Conservation (phyloP, 2,888 invertebrate species). For the Drosophila algonquin region DNA sequence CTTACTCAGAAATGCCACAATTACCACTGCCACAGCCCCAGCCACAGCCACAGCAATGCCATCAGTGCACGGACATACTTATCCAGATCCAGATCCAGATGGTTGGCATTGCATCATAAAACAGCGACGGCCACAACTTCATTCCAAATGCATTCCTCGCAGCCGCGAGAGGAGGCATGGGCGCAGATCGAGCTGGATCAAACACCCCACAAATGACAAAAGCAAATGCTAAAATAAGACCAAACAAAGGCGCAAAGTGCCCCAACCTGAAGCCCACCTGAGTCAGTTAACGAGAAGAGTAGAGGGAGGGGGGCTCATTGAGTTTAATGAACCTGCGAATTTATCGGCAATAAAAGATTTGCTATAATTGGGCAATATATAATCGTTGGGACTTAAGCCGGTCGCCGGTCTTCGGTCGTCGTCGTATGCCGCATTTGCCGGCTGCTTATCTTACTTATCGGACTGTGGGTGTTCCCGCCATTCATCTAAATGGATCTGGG, state of each 20-base stretch:
- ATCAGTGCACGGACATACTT: conserved; percentile 30
- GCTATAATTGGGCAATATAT: conserved; percentile 61
- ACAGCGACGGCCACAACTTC: conserved; percentile 59
- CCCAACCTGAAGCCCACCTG: conserved; percentile 31
- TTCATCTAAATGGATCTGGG: conserved; percentile 44
- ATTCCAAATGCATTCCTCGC: conserved; percentile 50
- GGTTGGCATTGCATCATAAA: conserved; percentile 62
- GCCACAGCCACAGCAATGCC: conserved; percentile 4
- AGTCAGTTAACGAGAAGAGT: conserved; percentile 39
- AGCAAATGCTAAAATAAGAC: conserved; percentile 3
- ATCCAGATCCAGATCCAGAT: conserved; percentile 46
- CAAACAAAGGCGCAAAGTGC: conserved; percentile 16
- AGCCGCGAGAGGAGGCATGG: conserved; percentile 37
- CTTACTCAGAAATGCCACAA: conserved; percentile 53
- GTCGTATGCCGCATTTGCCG: conserved; percentile 28
- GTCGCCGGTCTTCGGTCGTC: not conserved
- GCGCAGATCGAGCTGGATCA: conserved; percentile 40
- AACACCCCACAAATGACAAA: conserved; percentile 30
- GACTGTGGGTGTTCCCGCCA: conserved; percentile 67
- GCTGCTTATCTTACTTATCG: conserved; percentile 52
- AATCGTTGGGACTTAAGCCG: conserved; percentile 37
- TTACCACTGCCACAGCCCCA: not conserved
- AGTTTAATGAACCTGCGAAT: conserved; percentile 71
- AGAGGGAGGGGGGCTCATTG: conserved; percentile 30
- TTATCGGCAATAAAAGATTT: conserved; percentile 68